Base-by-base conservation (phyloP, 2,797 vertebrate genomes). In the Odontamblyopus rebecca region DNA sequence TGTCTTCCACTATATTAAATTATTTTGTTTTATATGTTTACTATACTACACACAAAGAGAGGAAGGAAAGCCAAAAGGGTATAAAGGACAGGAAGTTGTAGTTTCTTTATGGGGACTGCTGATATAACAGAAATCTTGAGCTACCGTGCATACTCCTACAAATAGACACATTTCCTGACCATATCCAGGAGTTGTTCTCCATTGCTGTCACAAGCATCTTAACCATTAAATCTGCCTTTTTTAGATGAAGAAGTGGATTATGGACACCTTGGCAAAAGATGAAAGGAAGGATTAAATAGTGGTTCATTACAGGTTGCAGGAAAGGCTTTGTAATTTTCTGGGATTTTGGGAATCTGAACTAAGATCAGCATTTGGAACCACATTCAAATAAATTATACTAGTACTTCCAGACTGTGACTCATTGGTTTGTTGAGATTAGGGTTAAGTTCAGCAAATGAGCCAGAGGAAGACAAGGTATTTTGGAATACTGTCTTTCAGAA, bases 11-110 rank as follows among this genome's bases (percentile, higher is more conserved):
- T 67, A 8, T 61, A 51, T 66, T 69, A 26, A 80, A 70, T 38
- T 72, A 13, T 6, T 63, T 23, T 23, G 62, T 41, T 32, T 67
- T 18, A 60, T 1, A 12, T 73, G 38, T 71, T 23, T 15, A 35
- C 67, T 67, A 8, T 67, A 2, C 30, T 35, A 69, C 59, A 72
- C 41, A 92, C 90, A 93, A 92, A 92, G 84, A 71, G 76, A 77
- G 91, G 90, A 93, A 91, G 82, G 83, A 81, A 85, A 77, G 27
- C 27, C 71, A 56, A 44, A 65, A 7, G 13, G 57, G 56, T 64
- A 73, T 71, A 85, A 65, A 81, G 77, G 85, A 66, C 73, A 72
- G 88, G 89, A 88, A 88, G 82, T 75, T 75, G 30, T 74, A 84
- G 71, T 77, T 73, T 79, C 74, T 87, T 78, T 69, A 73, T 69